These are phyloP conservation scores for Ecliptopera silaceata DNA, from an alignment of 2,888 invertebrate species.

Conservation along the genomic window DNA sequence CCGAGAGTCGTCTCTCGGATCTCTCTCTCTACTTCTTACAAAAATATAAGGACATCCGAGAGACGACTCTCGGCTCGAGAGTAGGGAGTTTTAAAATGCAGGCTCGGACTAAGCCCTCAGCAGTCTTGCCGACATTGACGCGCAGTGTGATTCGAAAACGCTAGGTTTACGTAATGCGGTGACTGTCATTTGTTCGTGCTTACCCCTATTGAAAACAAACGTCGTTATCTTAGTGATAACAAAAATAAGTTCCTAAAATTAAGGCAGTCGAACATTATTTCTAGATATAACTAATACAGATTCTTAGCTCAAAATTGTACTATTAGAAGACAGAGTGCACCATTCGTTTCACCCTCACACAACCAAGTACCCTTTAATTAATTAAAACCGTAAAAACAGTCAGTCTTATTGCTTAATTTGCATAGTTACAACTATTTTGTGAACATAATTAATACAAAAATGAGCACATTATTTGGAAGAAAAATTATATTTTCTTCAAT, in stretches of 20 bases:
- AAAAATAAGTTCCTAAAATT: neutral
- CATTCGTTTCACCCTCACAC: slow-evolving; percentile 9
- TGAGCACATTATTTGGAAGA: neutral
- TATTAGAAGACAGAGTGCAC: neutral
- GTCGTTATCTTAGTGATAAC: neutral
- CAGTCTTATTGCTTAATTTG: neutral
- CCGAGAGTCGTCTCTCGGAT: too few relatives aligned
- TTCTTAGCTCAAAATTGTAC: too few relatives aligned
- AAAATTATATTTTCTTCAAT: too few relatives aligned
- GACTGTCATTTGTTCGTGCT: too few relatives aligned
- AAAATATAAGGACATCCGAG: too few relatives aligned
- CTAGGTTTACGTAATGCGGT: too few relatives aligned
- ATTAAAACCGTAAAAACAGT: slow-evolving; percentile 1
- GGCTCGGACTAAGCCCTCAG: too few relatives aligned
- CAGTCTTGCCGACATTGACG: too few relatives aligned
- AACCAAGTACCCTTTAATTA: slow-evolving; percentile 12
- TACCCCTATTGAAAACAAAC: neutral
- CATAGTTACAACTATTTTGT: neutral
- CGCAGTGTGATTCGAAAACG: too few relatives aligned
- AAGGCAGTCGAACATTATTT: slow-evolving; percentile 8
- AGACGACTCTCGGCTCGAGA: too few relatives aligned
- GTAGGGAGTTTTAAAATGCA: too few relatives aligned
- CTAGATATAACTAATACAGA: neutral
- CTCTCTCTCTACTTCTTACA: too few relatives aligned
- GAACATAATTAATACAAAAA: neutral